Evolutionary conservation across 1,140 invertebrate species (phyloP), one percentile per base, ranked within the genome.

Genomic region (Laupala kohalensis): DNA sequence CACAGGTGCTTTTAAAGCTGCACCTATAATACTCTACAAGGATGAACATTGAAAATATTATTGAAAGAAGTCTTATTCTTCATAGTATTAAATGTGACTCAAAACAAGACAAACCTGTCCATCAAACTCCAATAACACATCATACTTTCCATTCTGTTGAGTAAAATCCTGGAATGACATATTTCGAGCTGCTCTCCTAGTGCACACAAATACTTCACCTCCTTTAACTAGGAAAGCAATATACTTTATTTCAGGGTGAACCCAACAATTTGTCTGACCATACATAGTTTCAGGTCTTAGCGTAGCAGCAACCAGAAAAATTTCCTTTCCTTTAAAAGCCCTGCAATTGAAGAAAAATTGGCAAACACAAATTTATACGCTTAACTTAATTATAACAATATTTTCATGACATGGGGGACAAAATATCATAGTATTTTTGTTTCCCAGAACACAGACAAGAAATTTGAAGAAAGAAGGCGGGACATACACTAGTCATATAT

Each of bases 261-360:
- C 79, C 96, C 97, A 99, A 79, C 97, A 98, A 79, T 99, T 99
- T 0, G 98, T 99, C 84, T 99, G 98, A 3, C 98, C 98, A 80
- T 98, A 99, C 97, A 99, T 99, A 1, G 98, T 99, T 83, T 99
- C 98, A 13, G 97, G 97, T 74, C 97, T 84, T 6, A 99, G 82
- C 23, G 98, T 99, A n/a, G 96, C 98, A 63, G 97, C 96, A 15
- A 99, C 95, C 67, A 99, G 84, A 80, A 83, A 97, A 25, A 98
- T 85, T 9, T 85, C 78, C 77, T 88, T 86, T 4, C 81, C 81
- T 72, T 79, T 75, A 69, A 88, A 79, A 70, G 76, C 70, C 67
- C 88, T 90, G 69, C 69, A 70, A 26, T 62, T 3, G 24, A 29
- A 64, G 4, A 9, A 27, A 27, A 27, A 27, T 25, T 13, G n/a